Evolutionary conservation across 2,888 invertebrate genomes (phyloP), one percentile per base, ranked within the genome.

Genomic region (Drosophila demipolita): DNA sequence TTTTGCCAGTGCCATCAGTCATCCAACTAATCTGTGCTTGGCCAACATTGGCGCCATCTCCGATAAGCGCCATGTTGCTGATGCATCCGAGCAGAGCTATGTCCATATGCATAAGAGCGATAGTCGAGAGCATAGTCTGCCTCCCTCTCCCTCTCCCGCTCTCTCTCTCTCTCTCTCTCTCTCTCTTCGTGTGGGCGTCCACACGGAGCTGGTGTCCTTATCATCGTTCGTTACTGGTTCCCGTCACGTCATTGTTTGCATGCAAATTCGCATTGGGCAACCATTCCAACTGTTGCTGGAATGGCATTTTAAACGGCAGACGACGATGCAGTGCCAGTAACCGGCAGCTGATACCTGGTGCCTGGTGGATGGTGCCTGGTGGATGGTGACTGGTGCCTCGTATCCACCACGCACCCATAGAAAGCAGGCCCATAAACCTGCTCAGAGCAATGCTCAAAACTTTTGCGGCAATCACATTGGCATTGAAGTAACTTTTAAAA

Each of bases 191-290:
- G 1, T 35, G 42, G 45, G 15, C n/a, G 53, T 40, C 33, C 7
- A 12, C 12, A n/a, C 17, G 49, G n/a, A 15, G 36, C 7, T 29
- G 48, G 54, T 48, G 36, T 59, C 58, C 69, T 74, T 82, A 79
- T 73, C 71, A 57, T 29, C 69, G 66, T 48, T 61, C 66, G 73
- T 72, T 69, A 73, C 81, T 82, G 82, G 83, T 83, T 85, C 80
- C 80, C 89, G 82, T 23, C 87, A 78, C 80, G 87, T 87, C 89
- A 89, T 89, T 87, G 89, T 86, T 89, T 81, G 82, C 85, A 87
- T 87, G 82, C 78, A 89, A 83, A 88, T 87, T 85, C 74, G 67
- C 67, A 55, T 72, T 66, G 74, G 48, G 66, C 45, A 38, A 36
- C 35, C 11, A 17, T 38, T 55, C 4, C 81, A 64, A 68, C 67